Base-by-base conservation (phyloP, 2,797 vertebrate genomes). In the Otolemur crassicaudatus region DNA sequence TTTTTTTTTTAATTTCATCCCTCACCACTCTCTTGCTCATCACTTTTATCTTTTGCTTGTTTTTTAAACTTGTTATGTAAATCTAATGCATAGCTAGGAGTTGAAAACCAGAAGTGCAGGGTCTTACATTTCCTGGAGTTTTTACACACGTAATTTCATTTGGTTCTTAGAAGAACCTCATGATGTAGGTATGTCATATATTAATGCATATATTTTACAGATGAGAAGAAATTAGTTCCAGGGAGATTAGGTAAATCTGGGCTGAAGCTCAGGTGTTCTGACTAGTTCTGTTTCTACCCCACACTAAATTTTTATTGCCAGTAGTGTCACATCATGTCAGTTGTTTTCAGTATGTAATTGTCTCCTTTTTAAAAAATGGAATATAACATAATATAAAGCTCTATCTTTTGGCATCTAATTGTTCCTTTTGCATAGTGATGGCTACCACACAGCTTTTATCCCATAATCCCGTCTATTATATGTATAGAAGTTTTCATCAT, bases 341-440 rank as follows among this genome's bases (percentile, higher is more conserved):
- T 34, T 94, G 61, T 96, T 96, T 75, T 1, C 97, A 97, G 84
- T 95, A 92, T 93, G 97, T 97, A 88, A 0, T 87, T 97, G 93
- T 87, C 83, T 96, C 94, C 69, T 90, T 63, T 77, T 97, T 43
- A 22, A 49, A 92, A 80, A 65, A 90, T 94, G 72, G 73, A 92
- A 91, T 80, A 40, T 92, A 96, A 90, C 63, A 89, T 94, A 23
- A 53, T n/a, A 87, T 17, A 73, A 88, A 91, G 10, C 40, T 95
- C 72, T 43, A 60, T 77, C 14, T n/a, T 92, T 96, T 16, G 60
- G 9, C 27, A 43, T 72, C 46, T 87, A 14, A n/a, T 90, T 75
- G 17, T 72, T 79, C 46, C 77, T 92, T 96, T 92, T 49, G 46
- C 77, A 13, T 19, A 81, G 79, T 69, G 72, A 75, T 67, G 53